Percentiles rank a stretch among this genome's conserved stretches.
Conservation (phyloP, 64 coral and sea anemone genomes). For the Montipora sp. region DNA sequence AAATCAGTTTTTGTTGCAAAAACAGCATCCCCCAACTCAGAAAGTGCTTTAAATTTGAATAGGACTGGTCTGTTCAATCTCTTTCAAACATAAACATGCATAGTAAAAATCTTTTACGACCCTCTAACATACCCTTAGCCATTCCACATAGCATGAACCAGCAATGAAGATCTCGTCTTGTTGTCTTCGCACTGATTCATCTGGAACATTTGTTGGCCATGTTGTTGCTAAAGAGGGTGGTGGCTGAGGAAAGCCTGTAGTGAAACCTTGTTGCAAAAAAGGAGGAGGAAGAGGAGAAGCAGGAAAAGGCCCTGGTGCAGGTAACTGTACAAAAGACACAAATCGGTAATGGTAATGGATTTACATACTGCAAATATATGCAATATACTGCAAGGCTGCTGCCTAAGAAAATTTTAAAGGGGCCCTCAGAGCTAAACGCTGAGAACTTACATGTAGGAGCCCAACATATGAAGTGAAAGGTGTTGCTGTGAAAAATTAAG, state of each 20-base stretch:
- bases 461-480: too few relatives aligned
- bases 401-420: too few relatives aligned
- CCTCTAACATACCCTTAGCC: slow-evolving; percentile 67
- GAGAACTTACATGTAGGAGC: too few relatives aligned
- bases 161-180: slow-evolving; percentile 64
- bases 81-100: too few relatives aligned
- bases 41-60: too few relatives aligned
- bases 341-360: neutral
- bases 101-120: neutral
- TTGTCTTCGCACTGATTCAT: neutral
- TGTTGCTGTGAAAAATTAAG: too few relatives aligned
- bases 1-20: too few relatives aligned
- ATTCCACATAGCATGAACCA: slow-evolving; percentile 74
- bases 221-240: slow-evolving; percentile 8
- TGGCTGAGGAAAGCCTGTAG: neutral
- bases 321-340: neutral
- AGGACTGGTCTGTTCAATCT: too few relatives aligned
- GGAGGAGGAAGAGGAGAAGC: neutral
- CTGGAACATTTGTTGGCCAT: neutral
- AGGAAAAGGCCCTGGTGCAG: neutral
- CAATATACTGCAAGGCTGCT: too few relatives aligned
- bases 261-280: neutral
- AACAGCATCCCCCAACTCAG: too few relatives aligned
- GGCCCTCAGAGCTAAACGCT: too few relatives aligned
- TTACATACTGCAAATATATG: too few relatives aligned